phyloP scores from a whole-genome alignment of 2,113 vertebrate genomes.

The Tenebrosternarchus preto region DNA sequence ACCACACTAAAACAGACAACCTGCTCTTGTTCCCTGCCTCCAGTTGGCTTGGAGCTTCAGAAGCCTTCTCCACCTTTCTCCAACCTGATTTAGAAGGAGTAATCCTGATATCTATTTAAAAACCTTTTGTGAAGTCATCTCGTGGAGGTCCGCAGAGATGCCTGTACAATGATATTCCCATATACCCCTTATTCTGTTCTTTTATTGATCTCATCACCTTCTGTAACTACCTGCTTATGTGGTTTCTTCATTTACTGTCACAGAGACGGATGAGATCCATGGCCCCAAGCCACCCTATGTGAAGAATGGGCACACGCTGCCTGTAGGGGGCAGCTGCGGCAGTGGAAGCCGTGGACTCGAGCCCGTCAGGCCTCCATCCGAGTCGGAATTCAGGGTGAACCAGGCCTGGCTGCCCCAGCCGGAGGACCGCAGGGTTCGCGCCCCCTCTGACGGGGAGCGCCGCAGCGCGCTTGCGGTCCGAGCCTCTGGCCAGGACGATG shows the following conservation, averaged over 20 bases:
- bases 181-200: background rate
- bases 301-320: slow-evolving; percentile 92
- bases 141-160: background rate
- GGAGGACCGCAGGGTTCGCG: slow-evolving; percentile 73
- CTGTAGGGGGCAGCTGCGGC: slow-evolving; percentile 61
- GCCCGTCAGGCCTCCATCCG: slow-evolving; percentile 70
- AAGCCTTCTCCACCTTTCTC: slow-evolving; percentile 19
- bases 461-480: slow-evolving; percentile 55
- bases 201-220: background rate
- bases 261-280: slow-evolving; percentile 78
- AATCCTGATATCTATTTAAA: background rate
- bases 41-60: slow-evolving; percentile 23
- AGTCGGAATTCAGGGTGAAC: slow-evolving; percentile 73
- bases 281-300: slow-evolving; percentile 75
- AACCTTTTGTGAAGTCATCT: background rate
- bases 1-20: slow-evolving; percentile 39
- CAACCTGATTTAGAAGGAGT: slow-evolving; percentile 18
- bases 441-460: slow-evolving; percentile 63
- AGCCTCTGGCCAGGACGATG: slow-evolving; percentile 52
- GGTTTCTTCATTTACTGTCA: background rate
- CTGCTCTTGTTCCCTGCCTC: slow-evolving; percentile 25
- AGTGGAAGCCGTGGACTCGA: slow-evolving; percentile 59
- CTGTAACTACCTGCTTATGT: background rate
- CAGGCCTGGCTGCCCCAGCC: slow-evolving; percentile 74
- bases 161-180: background rate